A percentile compares a stretch with the other conserved stretches of the same genome.
These are phyloP conservation scores for Xanthostigma xanthostigma DNA, from an alignment of 2,888 invertebrate species.

Conservation along the genomic window DNA sequence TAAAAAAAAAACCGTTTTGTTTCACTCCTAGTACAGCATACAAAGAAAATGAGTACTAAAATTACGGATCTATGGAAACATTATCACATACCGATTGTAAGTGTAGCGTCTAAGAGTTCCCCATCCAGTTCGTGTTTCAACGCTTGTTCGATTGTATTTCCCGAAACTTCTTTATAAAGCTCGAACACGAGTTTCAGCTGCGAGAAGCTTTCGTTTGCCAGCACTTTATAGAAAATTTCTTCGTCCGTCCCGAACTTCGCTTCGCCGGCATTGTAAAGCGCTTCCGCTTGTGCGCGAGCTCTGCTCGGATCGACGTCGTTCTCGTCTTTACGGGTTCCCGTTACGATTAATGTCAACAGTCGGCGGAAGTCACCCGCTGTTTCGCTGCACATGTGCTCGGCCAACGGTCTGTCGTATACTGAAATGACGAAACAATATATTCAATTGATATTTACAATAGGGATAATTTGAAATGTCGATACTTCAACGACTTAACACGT, in stretches of 20 bases:
- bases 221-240: slow-evolving; percentile 52
- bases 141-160: slow-evolving; percentile 58
- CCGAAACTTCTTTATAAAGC: slow-evolving; percentile 56
- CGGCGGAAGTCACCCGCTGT: slow-evolving; percentile 66
- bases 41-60: too few relatives aligned
- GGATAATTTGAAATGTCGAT: not conserved
- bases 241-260: slow-evolving; percentile 59
- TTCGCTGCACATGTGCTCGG: slow-evolving; percentile 61
- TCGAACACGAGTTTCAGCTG: slow-evolving; percentile 55
- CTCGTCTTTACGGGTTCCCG: slow-evolving; percentile 50
- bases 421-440: slow-evolving; percentile 9
- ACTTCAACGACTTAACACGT: slow-evolving; percentile 17
- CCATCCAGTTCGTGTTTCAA: slow-evolving; percentile 51
- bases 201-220: slow-evolving; percentile 58
- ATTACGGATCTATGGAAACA: too few relatives aligned
- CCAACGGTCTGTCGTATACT: slow-evolving; percentile 54
- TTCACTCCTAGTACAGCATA: too few relatives aligned
- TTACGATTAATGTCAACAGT: slow-evolving; percentile 55
- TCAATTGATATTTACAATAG: too few relatives aligned
- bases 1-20: too few relatives aligned
- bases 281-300: slow-evolving; percentile 58
- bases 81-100: slow-evolving; percentile 42
- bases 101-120: slow-evolving; percentile 49
- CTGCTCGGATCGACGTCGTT: slow-evolving; percentile 41
- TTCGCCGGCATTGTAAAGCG: slow-evolving; percentile 53